Base-by-base conservation (phyloP, 2,113 vertebrate genomes). In the Microtus richardsoni region DNA sequence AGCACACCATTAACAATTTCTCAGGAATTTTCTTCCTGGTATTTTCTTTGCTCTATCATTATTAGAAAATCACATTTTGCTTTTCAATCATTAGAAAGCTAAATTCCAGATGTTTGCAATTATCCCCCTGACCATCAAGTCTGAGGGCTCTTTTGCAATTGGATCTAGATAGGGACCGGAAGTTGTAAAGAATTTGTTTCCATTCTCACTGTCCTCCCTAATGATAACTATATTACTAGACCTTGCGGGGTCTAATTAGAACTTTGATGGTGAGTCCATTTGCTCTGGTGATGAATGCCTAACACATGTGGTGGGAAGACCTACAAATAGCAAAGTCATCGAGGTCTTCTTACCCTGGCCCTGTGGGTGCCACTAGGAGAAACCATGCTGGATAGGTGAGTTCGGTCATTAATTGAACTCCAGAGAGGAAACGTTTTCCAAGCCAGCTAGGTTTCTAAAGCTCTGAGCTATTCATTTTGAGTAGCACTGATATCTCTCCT, bases 211-310 rank as follows among this genome's bases (percentile, higher is more conserved):
- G 13, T 92, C 92, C 75, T 96, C 79, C 80, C 87, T 75, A 60
- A 91, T 84, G 92, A 93, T 97, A 94, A 97, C 91, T 93, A 75
- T 92, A 97, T 96, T 95, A 96, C 95, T 95, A 95, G 96, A 97
- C 91, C 84, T 96, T 80, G 77, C 71, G 95, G 93, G 80, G 73
- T 95, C 96, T 98, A 97, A 97, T 98, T 95, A 97, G 91, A 87
- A 96, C 94, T 98, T 96, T 96, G 71, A 95, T 94, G 58, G 79
- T 97, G 94, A 97, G 97, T 94, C 80, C 86, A 73, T 96, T 98
- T 93, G 95, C 73, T 95, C 52, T 73, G 90, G 60, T 84, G 64
- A 95, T 93, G 89, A 97, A 98, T 71, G 91, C 91, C 88, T 80
- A 64, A 84, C 82, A 74, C 28, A 14, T 79, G 88, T 62, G 93